Conservation (phyloP, 2,888 invertebrate species). For the Tachystola acroxantha region DNA sequence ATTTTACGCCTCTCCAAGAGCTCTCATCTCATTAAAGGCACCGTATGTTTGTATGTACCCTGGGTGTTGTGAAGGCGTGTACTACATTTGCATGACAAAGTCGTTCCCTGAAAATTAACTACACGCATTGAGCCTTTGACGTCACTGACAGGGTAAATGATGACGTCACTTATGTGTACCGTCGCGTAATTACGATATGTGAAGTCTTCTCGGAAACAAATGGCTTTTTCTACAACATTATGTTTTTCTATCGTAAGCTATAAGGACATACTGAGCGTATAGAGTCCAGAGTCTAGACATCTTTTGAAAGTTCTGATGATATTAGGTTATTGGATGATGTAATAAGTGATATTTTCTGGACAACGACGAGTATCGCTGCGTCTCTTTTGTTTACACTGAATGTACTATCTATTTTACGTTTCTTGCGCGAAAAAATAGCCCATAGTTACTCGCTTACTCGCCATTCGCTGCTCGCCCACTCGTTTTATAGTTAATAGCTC, state of each 20-base stretch:
- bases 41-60: slow-evolving; percentile 16
- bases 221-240: background rate
- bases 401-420: too few relatives aligned
- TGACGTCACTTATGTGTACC: background rate
- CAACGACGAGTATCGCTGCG: too few relatives aligned
- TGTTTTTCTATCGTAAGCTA: background rate
- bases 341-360: too few relatives aligned
- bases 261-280: background rate
- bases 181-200: background rate
- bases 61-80: slow-evolving; percentile 17
- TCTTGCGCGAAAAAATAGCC: too few relatives aligned
- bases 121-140: slow-evolving; percentile 25
- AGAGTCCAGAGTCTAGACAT: background rate
- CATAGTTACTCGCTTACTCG: too few relatives aligned
- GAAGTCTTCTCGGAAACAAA: background rate
- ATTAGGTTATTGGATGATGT: background rate
- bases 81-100: slow-evolving; percentile 58
- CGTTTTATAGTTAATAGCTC: too few relatives aligned
- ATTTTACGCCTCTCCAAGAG: background rate
- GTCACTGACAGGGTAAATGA: slow-evolving; percentile 13
- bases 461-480: too few relatives aligned
- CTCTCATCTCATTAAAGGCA: slow-evolving; percentile 13
- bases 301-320: background rate
- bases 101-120: slow-evolving; percentile 43
- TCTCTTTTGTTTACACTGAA: too few relatives aligned